phyloP scores from a whole-genome alignment of 2,113 vertebrate species.

The Crotalus viridis region DNA sequence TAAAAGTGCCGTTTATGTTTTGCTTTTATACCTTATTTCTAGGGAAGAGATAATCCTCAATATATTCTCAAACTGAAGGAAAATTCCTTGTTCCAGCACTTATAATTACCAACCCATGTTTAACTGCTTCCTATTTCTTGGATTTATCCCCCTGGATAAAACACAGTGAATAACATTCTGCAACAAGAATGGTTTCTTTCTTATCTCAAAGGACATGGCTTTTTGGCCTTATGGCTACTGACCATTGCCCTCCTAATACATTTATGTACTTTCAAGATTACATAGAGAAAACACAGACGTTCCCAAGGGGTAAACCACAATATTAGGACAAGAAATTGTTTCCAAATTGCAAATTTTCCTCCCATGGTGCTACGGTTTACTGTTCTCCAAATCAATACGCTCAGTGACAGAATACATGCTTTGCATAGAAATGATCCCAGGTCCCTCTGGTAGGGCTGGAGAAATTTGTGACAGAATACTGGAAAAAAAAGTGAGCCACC shows the following conservation, averaged over 20 bases:
- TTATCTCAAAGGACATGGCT: not conserved
- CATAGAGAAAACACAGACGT: not conserved
- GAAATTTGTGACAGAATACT: not conserved
- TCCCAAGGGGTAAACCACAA: not conserved
- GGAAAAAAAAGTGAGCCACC: not conserved
- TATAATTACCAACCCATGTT: not conserved
- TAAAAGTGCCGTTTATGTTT: not conserved
- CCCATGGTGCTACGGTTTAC: not conserved
- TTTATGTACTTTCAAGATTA: not conserved
- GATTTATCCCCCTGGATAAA: not conserved
- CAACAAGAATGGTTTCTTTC: not conserved
- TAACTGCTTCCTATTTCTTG: not conserved
- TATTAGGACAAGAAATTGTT: not conserved
- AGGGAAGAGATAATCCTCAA: not conserved
- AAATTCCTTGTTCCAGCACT: not conserved
- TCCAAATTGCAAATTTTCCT: not conserved
- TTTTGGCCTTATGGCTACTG: not conserved
- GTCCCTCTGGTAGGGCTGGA: not conserved
- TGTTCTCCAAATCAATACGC: not conserved
- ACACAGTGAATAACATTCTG: not conserved
- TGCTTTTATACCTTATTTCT: not conserved
- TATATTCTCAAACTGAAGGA: not conserved
- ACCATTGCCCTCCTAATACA: not conserved
- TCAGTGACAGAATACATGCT: not conserved
- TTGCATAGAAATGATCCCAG: not conserved